A percentile compares a stretch with the other conserved stretches of the same genome.
Evolutionary conservation across 2,888 invertebrate genomes (phyloP).

Genomic region (Gibbula magus): DNA sequence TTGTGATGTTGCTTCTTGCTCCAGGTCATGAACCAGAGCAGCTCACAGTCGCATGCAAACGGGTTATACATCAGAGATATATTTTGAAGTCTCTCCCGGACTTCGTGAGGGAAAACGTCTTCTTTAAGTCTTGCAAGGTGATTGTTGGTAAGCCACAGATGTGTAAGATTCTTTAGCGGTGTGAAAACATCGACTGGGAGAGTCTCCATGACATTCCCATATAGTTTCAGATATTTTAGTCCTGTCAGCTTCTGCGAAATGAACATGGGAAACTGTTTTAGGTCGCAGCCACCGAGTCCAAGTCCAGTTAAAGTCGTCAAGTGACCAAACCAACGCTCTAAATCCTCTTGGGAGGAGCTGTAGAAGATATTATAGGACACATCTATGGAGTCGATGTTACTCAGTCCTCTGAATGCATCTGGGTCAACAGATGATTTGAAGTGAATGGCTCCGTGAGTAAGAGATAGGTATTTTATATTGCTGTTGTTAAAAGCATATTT

Average conservation of each 20-base stretch:
- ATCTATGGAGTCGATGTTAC: neutral
- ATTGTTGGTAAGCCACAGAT: neutral
- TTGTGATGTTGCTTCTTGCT: neutral
- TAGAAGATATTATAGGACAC: neutral
- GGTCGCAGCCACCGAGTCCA: neutral
- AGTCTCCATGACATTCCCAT: neutral
- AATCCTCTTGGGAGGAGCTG: neutral
- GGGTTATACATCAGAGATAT: neutral
- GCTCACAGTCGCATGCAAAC: conserved; percentile 2
- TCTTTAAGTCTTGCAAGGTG: neutral
- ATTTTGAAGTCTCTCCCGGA: neutral
- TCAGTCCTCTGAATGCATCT: neutral
- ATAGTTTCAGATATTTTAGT: neutral
- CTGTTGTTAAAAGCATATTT: neutral
- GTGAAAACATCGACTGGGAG: neutral
- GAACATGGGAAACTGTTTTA: neutral
- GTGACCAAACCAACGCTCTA: neutral
- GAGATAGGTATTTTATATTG: neutral
- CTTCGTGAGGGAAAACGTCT: neutral
- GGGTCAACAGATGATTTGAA: neutral
- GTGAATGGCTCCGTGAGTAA: neutral
- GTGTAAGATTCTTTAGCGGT: neutral
- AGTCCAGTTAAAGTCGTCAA: neutral
- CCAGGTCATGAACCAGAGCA: neutral
- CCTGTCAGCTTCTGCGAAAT: neutral